phyloP scores from a whole-genome alignment of 2,113 vertebrate genomes.

The Cyprinus carpio region DNA sequence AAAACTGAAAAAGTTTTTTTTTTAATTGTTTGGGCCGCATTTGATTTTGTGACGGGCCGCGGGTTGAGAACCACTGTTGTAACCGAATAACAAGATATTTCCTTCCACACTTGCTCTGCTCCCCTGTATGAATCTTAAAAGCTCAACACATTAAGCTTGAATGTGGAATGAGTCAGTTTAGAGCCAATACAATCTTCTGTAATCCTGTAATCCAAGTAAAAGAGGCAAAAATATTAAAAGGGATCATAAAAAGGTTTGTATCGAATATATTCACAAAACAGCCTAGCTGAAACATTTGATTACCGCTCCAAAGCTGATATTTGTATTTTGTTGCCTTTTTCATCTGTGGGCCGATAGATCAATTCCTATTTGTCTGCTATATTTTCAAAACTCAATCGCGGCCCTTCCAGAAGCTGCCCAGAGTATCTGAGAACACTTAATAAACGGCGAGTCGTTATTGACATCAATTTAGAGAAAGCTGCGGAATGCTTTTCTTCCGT shows the following conservation, averaged over 20 bases:
- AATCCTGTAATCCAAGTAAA: conserved; percentile 41
- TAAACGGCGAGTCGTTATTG: conserved; percentile 74
- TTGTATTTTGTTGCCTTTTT: conserved; percentile 56
- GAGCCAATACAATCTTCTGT: conserved; percentile 33
- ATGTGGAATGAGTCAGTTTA: conserved; percentile 5
- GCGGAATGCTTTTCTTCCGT: conserved; percentile 70
- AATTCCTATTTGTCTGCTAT: conserved; percentile 53
- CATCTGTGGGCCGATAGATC: conserved; percentile 48
- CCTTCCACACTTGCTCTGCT: neutral
- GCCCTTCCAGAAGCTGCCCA: conserved; percentile 63
- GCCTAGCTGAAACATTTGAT: conserved; percentile 50
- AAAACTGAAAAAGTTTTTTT: too few species aligned
- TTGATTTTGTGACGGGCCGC: too few species aligned
- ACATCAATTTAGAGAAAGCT: conserved; percentile 78
- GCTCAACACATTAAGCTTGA: conserved; percentile 8
- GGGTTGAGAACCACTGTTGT: too few species aligned
- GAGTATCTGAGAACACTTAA: conserved; percentile 69
- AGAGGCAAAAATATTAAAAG: conserved; percentile 45
- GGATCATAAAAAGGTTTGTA: conserved; percentile 37
- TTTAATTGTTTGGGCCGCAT: too few species aligned
- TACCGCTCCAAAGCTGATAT: conserved; percentile 48
- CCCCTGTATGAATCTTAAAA: conserved; percentile 3
- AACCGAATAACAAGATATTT: conserved; percentile 15
- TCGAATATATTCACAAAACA: conserved; percentile 41
- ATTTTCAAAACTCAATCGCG: conserved; percentile 57